Evolutionary conservation across 2,888 invertebrate genomes (phyloP).

Genomic region (Tinea semifulvella): DNA sequence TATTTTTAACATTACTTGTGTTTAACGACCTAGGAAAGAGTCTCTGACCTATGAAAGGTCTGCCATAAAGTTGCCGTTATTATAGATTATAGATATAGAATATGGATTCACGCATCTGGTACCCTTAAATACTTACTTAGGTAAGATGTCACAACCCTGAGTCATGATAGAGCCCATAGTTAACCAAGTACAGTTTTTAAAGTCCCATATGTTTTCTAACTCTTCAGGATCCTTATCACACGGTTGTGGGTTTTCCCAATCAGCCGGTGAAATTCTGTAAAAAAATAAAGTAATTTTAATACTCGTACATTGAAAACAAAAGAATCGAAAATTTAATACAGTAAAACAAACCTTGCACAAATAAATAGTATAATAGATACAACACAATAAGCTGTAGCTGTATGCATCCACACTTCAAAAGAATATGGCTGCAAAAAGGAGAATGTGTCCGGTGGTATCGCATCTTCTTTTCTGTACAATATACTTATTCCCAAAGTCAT

Average conservation of each 20-base stretch:
- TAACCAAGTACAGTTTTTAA: constrained; percentile 92
- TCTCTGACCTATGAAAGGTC: too few relatives aligned
- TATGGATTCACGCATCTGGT: too few relatives aligned
- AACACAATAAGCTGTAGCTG: constrained; percentile 83
- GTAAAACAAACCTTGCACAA: constrained; percentile 71
- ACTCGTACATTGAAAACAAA: background rate
- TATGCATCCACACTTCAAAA: constrained; percentile 86
- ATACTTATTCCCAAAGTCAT: constrained; percentile 95
- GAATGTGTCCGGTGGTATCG: constrained; percentile 80
- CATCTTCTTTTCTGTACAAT: constrained; percentile 80
- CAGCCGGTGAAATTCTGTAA: constrained; percentile 84
- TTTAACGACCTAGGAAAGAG: too few relatives aligned
- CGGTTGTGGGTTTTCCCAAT: constrained; percentile 95
- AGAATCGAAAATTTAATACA: background rate
- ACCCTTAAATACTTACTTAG: constrained; percentile 76
- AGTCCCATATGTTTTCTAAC: constrained; percentile 88
- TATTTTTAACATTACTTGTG: too few relatives aligned
- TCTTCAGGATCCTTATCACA: constrained; percentile 86
- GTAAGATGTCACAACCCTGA: constrained; percentile 92
- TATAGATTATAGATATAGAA: too few relatives aligned
- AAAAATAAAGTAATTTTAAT: constrained; percentile 17
- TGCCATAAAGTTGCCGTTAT: too few relatives aligned
- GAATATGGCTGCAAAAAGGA: constrained; percentile 89
- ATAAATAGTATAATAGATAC: constrained; percentile 85
- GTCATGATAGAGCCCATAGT: constrained; percentile 92